Evolutionary conservation across 2,113 vertebrate genomes (phyloP), one percentile per base, ranked within the genome.

Genomic region (Eleginops maclovinus): DNA sequence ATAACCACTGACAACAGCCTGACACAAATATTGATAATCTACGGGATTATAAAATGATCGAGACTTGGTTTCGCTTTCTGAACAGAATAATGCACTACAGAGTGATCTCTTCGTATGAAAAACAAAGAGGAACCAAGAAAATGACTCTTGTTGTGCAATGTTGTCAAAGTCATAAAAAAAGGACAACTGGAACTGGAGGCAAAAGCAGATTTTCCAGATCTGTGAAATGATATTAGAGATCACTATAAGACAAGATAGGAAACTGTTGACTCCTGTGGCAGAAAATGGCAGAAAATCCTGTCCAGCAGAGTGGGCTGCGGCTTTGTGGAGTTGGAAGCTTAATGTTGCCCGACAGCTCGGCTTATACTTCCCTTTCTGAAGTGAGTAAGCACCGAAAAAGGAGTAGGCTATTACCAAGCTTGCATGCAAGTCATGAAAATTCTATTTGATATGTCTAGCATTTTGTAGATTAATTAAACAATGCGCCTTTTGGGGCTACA

Each of bases 301-400:
- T 13, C 36, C 41, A 59, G 19, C 58, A 28, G 43, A 43, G 22
- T 19, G 36, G 43, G 19, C 19, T 51, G 51, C 65, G 43, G 53
- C 9, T 61, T 75, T 70, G 28, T 28, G 15, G 40, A 44, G 36
- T 13, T 44, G 26, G 26, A 49, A 76, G 61, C 36, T 28, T 16
- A 56, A 3, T 2, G 41, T n/a, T 56, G 55, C 22, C n/a, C 4
- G 9, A 41, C 12, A 26, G 43, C 66, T 26, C 9, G 0, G 28
- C 15, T 49, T 9, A 21, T 54, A 75, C 65, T 58, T 61, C 56
- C n/a, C 17, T 67, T 54, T 67, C 22, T 43, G 8, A 44, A 44
- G 8, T 19, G 14, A 19, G 22, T 8, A n/a, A 61, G 40, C 19
- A 46, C 13, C 10, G 24, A 44, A 72, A 16, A 36, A n/a, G 15